Evolutionary conservation across 1,140 invertebrate species (phyloP).

Genomic region (Drusus annulatus): DNA sequence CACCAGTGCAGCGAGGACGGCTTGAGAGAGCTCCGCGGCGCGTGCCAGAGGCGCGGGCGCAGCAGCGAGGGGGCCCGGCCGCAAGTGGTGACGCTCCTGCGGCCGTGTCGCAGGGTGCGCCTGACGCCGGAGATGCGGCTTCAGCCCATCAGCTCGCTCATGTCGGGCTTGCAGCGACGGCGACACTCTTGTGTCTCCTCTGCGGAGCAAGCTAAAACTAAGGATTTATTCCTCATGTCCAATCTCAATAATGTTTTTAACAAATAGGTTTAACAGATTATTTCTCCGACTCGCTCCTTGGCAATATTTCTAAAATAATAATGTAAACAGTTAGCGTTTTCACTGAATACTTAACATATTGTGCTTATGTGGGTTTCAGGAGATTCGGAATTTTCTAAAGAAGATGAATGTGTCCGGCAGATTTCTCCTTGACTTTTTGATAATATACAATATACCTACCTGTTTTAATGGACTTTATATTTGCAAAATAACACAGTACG

Average conservation of each 20-base stretch:
- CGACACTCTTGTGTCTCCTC: not conserved
- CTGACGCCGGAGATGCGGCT: constrained; percentile 14
- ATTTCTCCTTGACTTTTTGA: not conserved
- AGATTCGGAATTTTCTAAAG: constrained; percentile 23
- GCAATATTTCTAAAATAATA: not conserved
- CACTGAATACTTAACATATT: not conserved
- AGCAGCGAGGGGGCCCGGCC: not conserved
- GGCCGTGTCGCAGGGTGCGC: not conserved
- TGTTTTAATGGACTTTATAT: not conserved
- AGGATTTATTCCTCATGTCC: constrained; percentile 2
- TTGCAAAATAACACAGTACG: not conserved
- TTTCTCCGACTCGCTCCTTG: not conserved
- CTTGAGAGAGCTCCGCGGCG: not conserved
- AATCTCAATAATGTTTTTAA: not conserved
- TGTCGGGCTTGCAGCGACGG: not conserved
- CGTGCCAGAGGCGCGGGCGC: no score
- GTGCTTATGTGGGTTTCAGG: constrained; percentile 34
- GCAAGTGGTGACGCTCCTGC: constrained; percentile 8
- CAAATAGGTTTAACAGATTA: not conserved
- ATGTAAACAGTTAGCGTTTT: not conserved
- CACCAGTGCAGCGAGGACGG: not conserved
- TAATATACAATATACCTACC: not conserved
- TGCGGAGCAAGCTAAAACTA: not conserved
- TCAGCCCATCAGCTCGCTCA: constrained; percentile 9
- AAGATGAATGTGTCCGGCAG: constrained; percentile 24